Conservation (phyloP, 2,797 vertebrate genomes). For the Oreonectes daqikongensis region DNA sequence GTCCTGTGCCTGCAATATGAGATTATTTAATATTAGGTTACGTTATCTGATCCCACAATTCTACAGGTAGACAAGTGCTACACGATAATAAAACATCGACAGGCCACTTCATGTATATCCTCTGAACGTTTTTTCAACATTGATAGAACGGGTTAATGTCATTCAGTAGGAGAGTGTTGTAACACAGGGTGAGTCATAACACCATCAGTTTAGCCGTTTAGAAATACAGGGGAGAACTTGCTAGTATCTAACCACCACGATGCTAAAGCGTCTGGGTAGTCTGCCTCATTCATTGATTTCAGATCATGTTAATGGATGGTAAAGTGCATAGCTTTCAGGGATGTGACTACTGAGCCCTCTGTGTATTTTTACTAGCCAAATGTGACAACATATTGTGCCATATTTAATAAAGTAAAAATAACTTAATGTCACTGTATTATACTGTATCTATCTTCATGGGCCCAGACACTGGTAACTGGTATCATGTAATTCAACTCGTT, state of each 20-base stretch:
- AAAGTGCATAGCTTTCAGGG: neutral
- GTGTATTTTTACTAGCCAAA: neutral
- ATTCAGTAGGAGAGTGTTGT: neutral
- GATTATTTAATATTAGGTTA: constrained; percentile 5
- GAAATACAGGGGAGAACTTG: neutral
- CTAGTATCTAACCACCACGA: neutral
- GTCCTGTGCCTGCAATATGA: constrained; percentile 5
- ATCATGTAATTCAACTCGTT: too few species aligned
- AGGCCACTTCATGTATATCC: too few species aligned
- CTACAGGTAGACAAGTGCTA: neutral
- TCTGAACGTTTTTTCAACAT: neutral
- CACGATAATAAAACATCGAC: neutral
- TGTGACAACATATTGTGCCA: neutral
- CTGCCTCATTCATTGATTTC: neutral
- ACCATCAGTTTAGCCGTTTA: neutral
- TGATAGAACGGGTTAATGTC: neutral
- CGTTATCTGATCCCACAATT: constrained; percentile 5
- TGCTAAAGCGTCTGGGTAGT: too few species aligned
- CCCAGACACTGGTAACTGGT: too few species aligned
- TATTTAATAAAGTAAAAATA: neutral
- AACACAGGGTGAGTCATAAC: neutral
- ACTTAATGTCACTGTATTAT: neutral
- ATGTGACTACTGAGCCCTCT: neutral
- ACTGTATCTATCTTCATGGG: too few species aligned
- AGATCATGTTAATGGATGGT: neutral